These are phyloP conservation scores for Epinephelus fuscoguttatus DNA, from an alignment of 2,113 vertebrate species.

Conservation along the genomic window DNA sequence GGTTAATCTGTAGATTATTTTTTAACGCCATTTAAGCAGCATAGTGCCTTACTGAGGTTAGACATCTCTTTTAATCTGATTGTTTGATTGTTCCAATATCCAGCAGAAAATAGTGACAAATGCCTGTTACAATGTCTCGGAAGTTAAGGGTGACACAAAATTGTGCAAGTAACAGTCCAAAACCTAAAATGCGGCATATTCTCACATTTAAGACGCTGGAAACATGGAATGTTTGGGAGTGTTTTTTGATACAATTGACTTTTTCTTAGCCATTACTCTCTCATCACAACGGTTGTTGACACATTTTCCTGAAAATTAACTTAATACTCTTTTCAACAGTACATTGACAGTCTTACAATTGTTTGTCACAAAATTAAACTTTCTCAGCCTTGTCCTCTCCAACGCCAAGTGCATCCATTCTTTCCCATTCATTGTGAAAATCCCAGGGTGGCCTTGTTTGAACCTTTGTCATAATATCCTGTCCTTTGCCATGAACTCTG, in stretches of 20 bases:
- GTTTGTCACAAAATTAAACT: not conserved
- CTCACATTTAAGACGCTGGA: not conserved
- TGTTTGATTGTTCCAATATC: not conserved
- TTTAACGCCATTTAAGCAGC: not conserved
- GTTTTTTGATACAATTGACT: not conserved
- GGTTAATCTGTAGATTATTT: slow-evolving; percentile 19
- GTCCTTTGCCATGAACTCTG: slow-evolving; percentile 73
- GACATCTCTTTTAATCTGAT: not conserved
- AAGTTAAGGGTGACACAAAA: not conserved
- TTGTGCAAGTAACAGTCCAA: not conserved
- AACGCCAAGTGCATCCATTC: not conserved
- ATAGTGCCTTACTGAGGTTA: not conserved
- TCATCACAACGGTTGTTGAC: not conserved
- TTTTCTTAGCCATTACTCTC: not conserved
- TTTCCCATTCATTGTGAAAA: slow-evolving; percentile 22
- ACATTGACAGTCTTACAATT: not conserved
- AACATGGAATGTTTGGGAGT: not conserved
- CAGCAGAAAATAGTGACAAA: not conserved
- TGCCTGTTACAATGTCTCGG: not conserved
- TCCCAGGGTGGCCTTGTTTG: slow-evolving; percentile 39
- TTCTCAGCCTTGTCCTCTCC: not conserved
- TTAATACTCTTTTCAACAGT: not conserved
- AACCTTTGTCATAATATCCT: slow-evolving; percentile 65
- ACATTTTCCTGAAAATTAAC: not conserved
- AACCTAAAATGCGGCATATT: not conserved